Evolutionary conservation across 2,797 vertebrate species (phyloP), one percentile per base, ranked within the genome.

Genomic region (Phoeniculus purpureus): DNA sequence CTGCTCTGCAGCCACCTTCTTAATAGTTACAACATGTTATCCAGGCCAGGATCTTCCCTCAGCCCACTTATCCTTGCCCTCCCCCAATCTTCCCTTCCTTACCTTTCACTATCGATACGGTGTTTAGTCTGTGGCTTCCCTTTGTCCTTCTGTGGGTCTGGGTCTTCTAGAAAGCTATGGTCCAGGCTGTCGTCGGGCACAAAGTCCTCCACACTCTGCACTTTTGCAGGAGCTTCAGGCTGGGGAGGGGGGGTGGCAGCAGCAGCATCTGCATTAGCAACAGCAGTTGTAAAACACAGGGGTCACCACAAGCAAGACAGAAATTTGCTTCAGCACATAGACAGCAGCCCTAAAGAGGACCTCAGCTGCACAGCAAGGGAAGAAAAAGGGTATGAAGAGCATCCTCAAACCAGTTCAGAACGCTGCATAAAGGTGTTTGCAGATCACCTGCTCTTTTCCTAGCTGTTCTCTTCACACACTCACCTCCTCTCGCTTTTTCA

Each of bases 131-230:
- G 32, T 0, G 29, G 27, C 43, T 94, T 94, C 60, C 86, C 96
- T 84, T 97, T 98, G 2, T 94, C 96, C 85, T 95, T 98, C 2
- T 94, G 91, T 0, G 97, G 96, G 0, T 89, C 79, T 14, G 97
- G 75, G 64, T 99, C 99, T 20, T 99, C 99, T 54, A 99, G 97
- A 95, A 99, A 99, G 96, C 98, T 98, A 93, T 88, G 98, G 96
- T 99, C 99, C 93, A 99, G 97, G 81, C 98, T 95, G 32, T 98
- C 99, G 7, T 99, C 99, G 0, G 99, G 99, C 55, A 99, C 94
- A 82, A 99, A 99, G 81, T 99, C 99, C 89, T 99, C 99, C 87
- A 99, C 97, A 0, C 97, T 98, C 85, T 98, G 98, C 9, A 98
- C 98, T 52, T 96, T 95, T 2, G 61, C 19, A 5, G 97, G 95